phyloP scores from a whole-genome alignment of 2,888 invertebrate species.

The Scelioninae gen. 2 region DNA sequence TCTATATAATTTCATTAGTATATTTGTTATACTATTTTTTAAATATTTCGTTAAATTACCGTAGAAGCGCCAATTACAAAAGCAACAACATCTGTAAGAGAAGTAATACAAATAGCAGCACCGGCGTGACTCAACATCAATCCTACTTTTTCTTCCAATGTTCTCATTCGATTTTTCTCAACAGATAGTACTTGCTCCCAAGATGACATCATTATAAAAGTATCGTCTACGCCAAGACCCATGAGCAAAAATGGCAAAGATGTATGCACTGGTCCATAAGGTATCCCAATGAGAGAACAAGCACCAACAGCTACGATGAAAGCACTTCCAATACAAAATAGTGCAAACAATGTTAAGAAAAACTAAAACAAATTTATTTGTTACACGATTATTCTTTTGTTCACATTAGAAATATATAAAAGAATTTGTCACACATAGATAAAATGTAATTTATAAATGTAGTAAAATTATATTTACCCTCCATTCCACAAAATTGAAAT shows the following conservation, averaged over 20 bases:
- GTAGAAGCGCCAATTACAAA: slow-evolving; percentile 88
- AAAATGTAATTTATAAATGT: no score
- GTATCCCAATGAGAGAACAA: slow-evolving; percentile 83
- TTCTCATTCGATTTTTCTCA: slow-evolving; percentile 76
- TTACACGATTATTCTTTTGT: slow-evolving; percentile 16
- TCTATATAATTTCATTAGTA: no score
- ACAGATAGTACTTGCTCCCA: slow-evolving; percentile 81
- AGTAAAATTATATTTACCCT: no score
- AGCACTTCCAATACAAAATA: slow-evolving; percentile 84
- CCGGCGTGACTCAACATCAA: slow-evolving; percentile 87
- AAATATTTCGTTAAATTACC: slow-evolving; percentile 76
- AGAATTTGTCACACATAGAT: no score
- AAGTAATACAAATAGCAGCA: slow-evolving; percentile 89
- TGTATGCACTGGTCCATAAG: slow-evolving; percentile 89
- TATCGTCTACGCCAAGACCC: slow-evolving; percentile 89
- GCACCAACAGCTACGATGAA: slow-evolving; percentile 83
- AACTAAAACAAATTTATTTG: slow-evolving; percentile 76
- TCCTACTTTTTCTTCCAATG: slow-evolving; percentile 81
- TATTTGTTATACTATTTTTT: no score
- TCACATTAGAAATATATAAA: background rate
- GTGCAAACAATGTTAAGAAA: slow-evolving; percentile 81
- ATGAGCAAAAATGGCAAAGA: slow-evolving; percentile 88
- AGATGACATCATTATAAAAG: slow-evolving; percentile 89
- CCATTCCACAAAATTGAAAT: slow-evolving; percentile 85
- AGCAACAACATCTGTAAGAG: slow-evolving; percentile 88